Percentiles rank a stretch among this genome's conserved stretches.
Conservation (phyloP, 2,888 invertebrate genomes). For the Dysmachus trigonus region DNA sequence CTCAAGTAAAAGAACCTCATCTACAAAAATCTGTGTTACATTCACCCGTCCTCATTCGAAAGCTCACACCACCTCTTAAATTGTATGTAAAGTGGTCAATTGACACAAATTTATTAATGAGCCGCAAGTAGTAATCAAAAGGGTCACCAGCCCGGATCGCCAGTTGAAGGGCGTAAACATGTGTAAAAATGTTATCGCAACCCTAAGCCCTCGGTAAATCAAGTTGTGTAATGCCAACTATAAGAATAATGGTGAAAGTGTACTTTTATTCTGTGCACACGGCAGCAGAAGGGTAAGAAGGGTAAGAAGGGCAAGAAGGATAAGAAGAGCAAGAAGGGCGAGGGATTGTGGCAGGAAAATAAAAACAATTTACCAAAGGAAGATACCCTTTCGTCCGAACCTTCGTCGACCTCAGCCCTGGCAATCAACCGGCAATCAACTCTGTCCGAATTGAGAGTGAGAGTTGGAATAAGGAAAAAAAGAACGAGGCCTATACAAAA, state of each 20-base stretch:
- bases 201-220: not conserved
- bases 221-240: slow-evolving; percentile 9
- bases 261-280: not conserved
- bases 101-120: not conserved
- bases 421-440: slow-evolving; percentile 28
- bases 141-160: not conserved
- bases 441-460: slow-evolving; percentile 24
- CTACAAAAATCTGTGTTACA: not conserved
- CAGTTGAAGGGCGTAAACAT: not conserved
- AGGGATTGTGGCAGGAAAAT: not conserved
- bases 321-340: not conserved
- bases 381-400: slow-evolving; percentile 13
- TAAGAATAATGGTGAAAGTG: slow-evolving; percentile 4
- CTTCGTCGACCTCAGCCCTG: slow-evolving; percentile 1
- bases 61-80: not conserved
- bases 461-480: not conserved
- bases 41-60: not conserved
- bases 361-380: slow-evolving; percentile 19
- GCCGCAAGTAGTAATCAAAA: slow-evolving; percentile 5
- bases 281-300: not conserved
- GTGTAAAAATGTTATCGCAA: not conserved
- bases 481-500: not conserved
- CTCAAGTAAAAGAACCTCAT: too few species aligned
- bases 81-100: not conserved
- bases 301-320: too few species aligned